Evolutionary conservation across 2,113 vertebrate species (phyloP).

Genomic region (Hydrolagus affinis): DNA sequence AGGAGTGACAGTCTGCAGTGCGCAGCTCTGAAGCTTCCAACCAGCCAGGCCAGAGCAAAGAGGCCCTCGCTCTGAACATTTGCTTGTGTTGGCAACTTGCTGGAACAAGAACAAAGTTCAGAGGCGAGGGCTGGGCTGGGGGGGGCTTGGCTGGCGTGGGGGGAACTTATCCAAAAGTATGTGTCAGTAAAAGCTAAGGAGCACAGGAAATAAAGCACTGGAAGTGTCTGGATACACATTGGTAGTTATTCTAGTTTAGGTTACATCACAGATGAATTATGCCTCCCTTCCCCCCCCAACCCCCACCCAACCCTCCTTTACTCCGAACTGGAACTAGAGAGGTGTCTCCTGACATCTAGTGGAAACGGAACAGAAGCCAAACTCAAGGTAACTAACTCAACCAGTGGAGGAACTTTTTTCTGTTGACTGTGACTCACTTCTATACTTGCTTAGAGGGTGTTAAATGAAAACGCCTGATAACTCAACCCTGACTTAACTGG

Average conservation of each 20-base stretch:
- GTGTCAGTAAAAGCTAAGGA: background rate
- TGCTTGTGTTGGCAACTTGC: no score
- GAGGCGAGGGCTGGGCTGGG: no score
- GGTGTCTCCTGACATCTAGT: background rate
- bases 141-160: background rate
- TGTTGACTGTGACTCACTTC: no score
- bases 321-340: no score
- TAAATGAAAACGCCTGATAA: no score
- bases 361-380: background rate
- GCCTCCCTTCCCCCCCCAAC: background rate
- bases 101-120: no score
- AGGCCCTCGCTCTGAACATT: background rate
- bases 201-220: background rate
- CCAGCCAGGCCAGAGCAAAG: no score
- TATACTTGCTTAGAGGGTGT: no score
- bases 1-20: no score
- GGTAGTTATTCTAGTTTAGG: background rate
- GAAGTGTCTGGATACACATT: background rate
- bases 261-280: conserved; percentile 5
- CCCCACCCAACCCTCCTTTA: background rate
- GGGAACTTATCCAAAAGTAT: background rate
- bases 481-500: no score
- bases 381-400: no score
- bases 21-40: background rate
- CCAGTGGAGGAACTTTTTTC: background rate